These are phyloP conservation scores for Eupithecia dodoneata DNA, from an alignment of 2,888 invertebrate species.

Conservation along the genomic window DNA sequence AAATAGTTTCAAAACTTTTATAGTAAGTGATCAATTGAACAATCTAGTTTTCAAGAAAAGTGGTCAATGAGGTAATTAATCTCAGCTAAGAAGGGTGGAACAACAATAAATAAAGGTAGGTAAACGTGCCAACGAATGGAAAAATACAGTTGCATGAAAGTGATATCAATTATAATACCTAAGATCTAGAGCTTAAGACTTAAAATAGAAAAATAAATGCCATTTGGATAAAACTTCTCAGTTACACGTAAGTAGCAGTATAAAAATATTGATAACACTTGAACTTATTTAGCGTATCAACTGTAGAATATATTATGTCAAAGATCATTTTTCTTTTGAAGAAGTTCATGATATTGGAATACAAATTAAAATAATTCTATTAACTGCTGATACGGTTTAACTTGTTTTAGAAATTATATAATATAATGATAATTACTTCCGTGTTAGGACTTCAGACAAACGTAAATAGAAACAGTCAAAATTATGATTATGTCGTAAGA, in stretches of 20 bases:
- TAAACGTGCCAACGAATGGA: slow-evolving; percentile 31
- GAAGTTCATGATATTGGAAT: slow-evolving; percentile 60
- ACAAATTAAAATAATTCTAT: slow-evolving; percentile 57
- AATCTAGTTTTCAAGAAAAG: neutral
- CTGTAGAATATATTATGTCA: slow-evolving; percentile 58
- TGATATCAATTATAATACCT: slow-evolving; percentile 45
- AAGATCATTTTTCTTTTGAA: slow-evolving; percentile 55
- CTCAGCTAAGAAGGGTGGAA: neutral
- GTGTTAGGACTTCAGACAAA: slow-evolving; percentile 25
- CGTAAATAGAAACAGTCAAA: slow-evolving; percentile 19
- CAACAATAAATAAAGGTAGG: slow-evolving; percentile 25
- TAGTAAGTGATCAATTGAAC: neutral
- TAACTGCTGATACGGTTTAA: slow-evolving; percentile 48
- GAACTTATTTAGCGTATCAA: slow-evolving; percentile 52
- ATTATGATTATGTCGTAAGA: slow-evolving; percentile 16
- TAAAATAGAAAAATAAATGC: slow-evolving; percentile 70
- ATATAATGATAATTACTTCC: slow-evolving; percentile 47
- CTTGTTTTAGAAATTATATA: slow-evolving; percentile 53
- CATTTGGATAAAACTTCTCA: slow-evolving; percentile 53
- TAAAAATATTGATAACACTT: slow-evolving; percentile 59
- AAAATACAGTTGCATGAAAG: slow-evolving; percentile 36
- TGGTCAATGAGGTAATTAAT: neutral
- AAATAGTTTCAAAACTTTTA: too few species aligned
- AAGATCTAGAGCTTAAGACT: slow-evolving; percentile 54
- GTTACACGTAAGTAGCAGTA: slow-evolving; percentile 52